Evolutionary conservation across 1,140 invertebrate species (phyloP), one percentile per base, ranked within the genome.

Genomic region (Pantala flavescens): DNA sequence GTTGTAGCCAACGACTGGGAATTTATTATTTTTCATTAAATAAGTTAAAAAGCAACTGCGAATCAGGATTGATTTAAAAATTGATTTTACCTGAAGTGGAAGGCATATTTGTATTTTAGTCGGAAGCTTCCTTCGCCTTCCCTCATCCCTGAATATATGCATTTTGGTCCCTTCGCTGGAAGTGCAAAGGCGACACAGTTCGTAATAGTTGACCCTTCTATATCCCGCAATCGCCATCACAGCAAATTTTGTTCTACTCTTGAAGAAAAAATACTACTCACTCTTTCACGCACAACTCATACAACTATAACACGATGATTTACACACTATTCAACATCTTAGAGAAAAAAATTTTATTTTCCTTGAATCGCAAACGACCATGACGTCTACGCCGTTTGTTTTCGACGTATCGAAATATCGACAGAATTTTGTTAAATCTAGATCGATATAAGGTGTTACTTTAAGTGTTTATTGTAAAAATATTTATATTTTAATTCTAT

Each of bases 121-220:
- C 76, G 85, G 85, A 9, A 90, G 80, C 77, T 89, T 87, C 77
- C 88, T 85, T 77, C 86, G 85, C 36, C 85, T 84, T 24, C 89
- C 88, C 77, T 90, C 88, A 24, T 87, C 84, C 14, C 88, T 86
- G 78, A 88, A 90, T 75, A 90, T 88, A 78, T 90, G 86, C 75
- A 88, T 85, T 81, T 88, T 90, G 75, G 80, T 84, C 73, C 88
- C 87, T 76, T 87, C 87, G 78, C 86, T 89, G 36, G 86, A 86
- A 16, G 89, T 89, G 80, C 89, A 90, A 63, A 90, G 83, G 78
- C 89, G 84, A 79, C 89, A 91, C 73, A 91, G 82, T 82, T 90
- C 89, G 79, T 89, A 89, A 80, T 88, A 91, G 81, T 89, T 90
- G 12, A 90, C 89, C 77, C 87, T 85, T 76, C 86, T 86, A 78